A percentile compares a stretch with the other conserved stretches of the same genome.
Conservation (phyloP, 2,797 vertebrate species). For the Sebastes minor region DNA sequence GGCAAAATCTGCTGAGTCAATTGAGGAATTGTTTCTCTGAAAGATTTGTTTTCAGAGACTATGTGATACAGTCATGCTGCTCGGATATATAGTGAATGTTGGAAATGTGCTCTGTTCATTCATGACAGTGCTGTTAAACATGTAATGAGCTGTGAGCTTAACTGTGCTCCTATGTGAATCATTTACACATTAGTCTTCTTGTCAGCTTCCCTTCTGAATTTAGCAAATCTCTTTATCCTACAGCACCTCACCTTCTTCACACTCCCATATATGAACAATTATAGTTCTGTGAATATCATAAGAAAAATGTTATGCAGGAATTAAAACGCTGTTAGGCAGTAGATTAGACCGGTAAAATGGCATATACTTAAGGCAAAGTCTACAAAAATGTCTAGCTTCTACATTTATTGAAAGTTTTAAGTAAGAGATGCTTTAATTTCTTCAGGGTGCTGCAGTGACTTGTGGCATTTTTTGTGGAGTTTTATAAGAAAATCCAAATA, state of each 20-base stretch:
- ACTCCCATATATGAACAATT: background rate
- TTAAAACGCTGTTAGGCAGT: background rate
- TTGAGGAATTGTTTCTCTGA: conserved; percentile 65
- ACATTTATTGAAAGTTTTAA: conserved; percentile 11
- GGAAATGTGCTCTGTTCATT: conserved; percentile 48
- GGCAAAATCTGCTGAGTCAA: conserved; percentile 71
- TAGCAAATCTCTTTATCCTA: conserved; percentile 6
- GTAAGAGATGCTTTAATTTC: background rate
- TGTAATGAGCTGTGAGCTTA: conserved; percentile 37
- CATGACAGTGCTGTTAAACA: conserved; percentile 39
- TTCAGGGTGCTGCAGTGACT: background rate
- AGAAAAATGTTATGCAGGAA: background rate
- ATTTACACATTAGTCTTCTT: conserved; percentile 27
- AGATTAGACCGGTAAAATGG: conserved; percentile 7
- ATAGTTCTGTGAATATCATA: background rate
- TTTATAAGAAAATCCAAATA: conserved; percentile 11
- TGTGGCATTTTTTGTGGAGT: conserved; percentile 13
- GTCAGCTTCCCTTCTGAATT: conserved; percentile 21
- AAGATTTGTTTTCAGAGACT: conserved; percentile 53
- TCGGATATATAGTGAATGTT: conserved; percentile 28
- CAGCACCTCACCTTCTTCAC: background rate
- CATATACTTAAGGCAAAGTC: conserved; percentile 1
- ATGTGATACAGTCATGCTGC: conserved; percentile 39
- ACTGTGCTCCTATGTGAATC: conserved; percentile 17
- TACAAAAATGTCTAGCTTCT: background rate